Conservation (phyloP, 2,888 invertebrate species). For the Nematopogon swammerdamellus region DNA sequence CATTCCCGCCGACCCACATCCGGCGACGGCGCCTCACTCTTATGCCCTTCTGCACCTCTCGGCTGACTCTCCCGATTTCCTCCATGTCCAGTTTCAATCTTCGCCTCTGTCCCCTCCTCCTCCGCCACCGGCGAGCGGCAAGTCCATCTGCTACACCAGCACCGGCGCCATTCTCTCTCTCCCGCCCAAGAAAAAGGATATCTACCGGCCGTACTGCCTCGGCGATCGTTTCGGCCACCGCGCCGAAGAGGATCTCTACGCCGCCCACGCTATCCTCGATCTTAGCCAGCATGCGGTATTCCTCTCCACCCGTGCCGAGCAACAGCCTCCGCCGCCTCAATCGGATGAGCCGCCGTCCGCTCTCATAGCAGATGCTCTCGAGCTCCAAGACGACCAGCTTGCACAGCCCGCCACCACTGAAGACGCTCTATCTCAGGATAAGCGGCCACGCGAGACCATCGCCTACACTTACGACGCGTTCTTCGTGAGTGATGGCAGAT, state of each 20-base stretch:
- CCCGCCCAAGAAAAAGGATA: constrained; percentile 89
- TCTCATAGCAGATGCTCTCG: constrained; percentile 17
- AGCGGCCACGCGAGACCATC: constrained; percentile 64
- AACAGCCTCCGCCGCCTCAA: constrained; percentile 21
- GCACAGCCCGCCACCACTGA: constrained; percentile 10
- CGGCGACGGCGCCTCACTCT: constrained; percentile 38
- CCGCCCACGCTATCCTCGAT: constrained; percentile 86
- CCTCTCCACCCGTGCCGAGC: constrained; percentile 50
- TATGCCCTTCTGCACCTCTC: constrained; percentile 49
- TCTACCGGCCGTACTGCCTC: constrained; percentile 83
- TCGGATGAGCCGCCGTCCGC: constrained; percentile 20
- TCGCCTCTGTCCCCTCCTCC: constrained; percentile 40
- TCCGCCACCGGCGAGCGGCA: constrained; percentile 57
- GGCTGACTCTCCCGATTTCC: constrained; percentile 29
- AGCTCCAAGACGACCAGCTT: constrained; percentile 9
- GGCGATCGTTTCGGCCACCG: constrained; percentile 62
- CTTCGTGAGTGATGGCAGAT: constrained; percentile 84
- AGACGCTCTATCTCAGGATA: constrained; percentile 10
- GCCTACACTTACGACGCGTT: constrained; percentile 92
- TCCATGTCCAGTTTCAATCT: constrained; percentile 47
- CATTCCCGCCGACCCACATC: constrained; percentile 44
- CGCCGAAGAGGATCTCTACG: constrained; percentile 80
- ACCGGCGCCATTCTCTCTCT: constrained; percentile 78
- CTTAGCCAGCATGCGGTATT: constrained; percentile 82
- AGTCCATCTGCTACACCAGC: constrained; percentile 80